Percentiles rank a stretch among this genome's conserved stretches.
Conservation (phyloP, 1,140 invertebrate species). For the Carcinoscorpius rotundicauda region DNA sequence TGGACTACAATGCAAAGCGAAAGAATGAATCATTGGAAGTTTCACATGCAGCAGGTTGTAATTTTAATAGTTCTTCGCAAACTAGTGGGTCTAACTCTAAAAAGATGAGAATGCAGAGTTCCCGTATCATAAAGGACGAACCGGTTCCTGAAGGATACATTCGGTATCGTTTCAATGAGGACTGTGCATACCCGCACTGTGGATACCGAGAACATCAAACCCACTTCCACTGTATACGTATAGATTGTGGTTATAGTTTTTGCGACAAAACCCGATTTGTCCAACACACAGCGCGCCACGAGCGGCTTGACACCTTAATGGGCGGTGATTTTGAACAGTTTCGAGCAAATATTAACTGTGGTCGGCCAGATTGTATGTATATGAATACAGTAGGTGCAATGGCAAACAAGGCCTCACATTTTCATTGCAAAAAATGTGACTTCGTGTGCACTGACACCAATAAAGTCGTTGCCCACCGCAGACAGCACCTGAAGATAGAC, state of each 20-base stretch:
- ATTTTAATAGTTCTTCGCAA: too few species aligned
- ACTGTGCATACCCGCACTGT: slow-evolving; percentile 81
- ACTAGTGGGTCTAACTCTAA: slow-evolving; percentile 43
- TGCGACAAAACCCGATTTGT: slow-evolving; percentile 93
- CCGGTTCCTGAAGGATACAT: slow-evolving; percentile 85
- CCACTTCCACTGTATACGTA: slow-evolving; percentile 88
- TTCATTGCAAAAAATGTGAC: slow-evolving; percentile 90
- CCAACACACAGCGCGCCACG: slow-evolving; percentile 80
- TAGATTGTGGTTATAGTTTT: slow-evolving; percentile 91
- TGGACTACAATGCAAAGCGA: slow-evolving; percentile 12
- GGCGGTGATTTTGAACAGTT: slow-evolving; percentile 92
- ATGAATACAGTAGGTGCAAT: slow-evolving; percentile 47
- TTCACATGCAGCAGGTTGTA: too few species aligned
- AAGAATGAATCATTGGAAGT: slow-evolving; percentile 1
- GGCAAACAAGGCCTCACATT: slow-evolving; percentile 89
- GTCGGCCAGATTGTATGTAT: slow-evolving; percentile 67
- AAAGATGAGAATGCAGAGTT: slow-evolving; percentile 54
- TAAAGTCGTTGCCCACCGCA: slow-evolving; percentile 87
- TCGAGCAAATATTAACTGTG: slow-evolving; percentile 79
- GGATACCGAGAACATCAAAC: slow-evolving; percentile 89
- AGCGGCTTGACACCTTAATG: slow-evolving; percentile 85
- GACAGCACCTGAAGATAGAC: slow-evolving; percentile 83
- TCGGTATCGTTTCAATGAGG: slow-evolving; percentile 84
- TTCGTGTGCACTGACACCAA: slow-evolving; percentile 95
- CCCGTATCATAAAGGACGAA: slow-evolving; percentile 75